phyloP scores from a whole-genome alignment of 1,140 invertebrate genomes.

The Periplaneta americana region DNA sequence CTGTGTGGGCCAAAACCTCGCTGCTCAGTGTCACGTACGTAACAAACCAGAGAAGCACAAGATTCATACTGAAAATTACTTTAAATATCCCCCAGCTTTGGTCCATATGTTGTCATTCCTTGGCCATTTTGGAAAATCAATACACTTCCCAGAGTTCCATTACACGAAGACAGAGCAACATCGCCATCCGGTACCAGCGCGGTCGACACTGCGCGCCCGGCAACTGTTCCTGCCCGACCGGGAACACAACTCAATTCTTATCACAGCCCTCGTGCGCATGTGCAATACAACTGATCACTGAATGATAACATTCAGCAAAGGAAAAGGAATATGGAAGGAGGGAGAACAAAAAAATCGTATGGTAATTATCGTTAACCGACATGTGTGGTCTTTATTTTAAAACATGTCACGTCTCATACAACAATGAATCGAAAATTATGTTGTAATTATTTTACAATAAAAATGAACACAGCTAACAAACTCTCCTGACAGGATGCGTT shows the following conservation, averaged over 20 bases:
- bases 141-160: slow-evolving; percentile 8
- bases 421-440: no score
- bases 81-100: background rate
- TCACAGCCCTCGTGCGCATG: background rate
- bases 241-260: background rate
- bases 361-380: no score
- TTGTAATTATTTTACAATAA: no score
- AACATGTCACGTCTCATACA: no score
- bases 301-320: background rate
- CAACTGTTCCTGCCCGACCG: background rate
- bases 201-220: background rate
- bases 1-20: background rate
- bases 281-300: background rate
- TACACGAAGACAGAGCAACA: background rate
- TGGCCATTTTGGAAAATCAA: slow-evolving; percentile 11
- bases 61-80: background rate
- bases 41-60: background rate
- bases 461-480: no score
- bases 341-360: no score
- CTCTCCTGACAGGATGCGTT: no score
- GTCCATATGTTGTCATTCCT: slow-evolving; percentile 11
- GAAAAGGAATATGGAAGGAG: no score
- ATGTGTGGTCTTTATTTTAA: no score
- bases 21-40: background rate
- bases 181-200: background rate